Evolutionary conservation across 1,140 invertebrate genomes (phyloP).

Genomic region (Drosophila seguyi): DNA sequence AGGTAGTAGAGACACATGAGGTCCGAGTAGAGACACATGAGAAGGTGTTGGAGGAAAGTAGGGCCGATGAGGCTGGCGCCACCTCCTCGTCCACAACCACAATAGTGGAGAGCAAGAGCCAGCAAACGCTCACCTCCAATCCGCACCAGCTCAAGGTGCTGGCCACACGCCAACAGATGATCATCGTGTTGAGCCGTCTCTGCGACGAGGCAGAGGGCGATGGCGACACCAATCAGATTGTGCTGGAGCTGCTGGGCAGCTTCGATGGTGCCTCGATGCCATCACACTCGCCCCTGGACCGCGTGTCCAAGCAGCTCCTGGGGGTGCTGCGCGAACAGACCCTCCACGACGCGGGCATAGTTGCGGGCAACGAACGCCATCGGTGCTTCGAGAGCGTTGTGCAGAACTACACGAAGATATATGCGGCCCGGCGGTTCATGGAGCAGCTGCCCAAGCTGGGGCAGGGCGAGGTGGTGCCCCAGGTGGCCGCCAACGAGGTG

Average conservation of each 20-base stretch:
- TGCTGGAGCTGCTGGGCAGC: conserved; percentile 49
- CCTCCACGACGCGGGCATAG: conserved; percentile 49
- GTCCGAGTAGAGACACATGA: neutral
- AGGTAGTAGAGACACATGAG: neutral
- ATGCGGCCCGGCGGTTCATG: conserved; percentile 60
- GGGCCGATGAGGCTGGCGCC: neutral
- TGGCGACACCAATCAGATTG: conserved; percentile 59
- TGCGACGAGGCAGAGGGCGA: conserved; percentile 56
- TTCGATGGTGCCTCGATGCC: neutral
- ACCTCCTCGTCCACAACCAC: neutral
- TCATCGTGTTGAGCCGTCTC: conserved; percentile 36
- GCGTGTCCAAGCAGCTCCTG: conserved; percentile 56
- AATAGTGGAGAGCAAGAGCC: neutral
- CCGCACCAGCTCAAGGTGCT: conserved; percentile 23
- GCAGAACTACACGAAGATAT: conserved; percentile 63
- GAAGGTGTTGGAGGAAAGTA: neutral
- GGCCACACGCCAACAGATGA: conserved; percentile 46
- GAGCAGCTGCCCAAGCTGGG: conserved; percentile 42
- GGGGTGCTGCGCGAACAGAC: conserved; percentile 58
- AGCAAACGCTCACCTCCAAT: neutral
- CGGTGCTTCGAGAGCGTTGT: conserved; percentile 52
- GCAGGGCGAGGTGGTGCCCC: conserved; percentile 19
- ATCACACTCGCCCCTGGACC: conserved; percentile 35
- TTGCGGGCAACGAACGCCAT: conserved; percentile 56
- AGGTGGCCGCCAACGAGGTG: conserved; percentile 53